Base-by-base conservation (phyloP, 2,113 vertebrate genomes). In the Crocuta crocuta region DNA sequence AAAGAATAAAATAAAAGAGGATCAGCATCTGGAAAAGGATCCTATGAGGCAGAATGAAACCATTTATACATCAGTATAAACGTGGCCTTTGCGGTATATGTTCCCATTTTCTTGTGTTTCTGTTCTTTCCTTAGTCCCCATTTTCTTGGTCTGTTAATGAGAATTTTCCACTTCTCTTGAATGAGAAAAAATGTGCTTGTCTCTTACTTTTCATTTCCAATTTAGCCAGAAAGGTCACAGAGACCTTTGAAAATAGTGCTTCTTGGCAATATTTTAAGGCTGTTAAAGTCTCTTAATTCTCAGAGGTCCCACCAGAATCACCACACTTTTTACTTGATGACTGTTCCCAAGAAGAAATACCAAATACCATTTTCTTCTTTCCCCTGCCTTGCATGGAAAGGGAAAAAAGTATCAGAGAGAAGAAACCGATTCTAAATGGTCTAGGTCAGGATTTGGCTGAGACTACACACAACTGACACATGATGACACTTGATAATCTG, bases 141-240 rank as follows among this genome's bases (percentile, higher is more conserved):
- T 95, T 98, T 92, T 61, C 39, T 89, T 92, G 15, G 15, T 71
- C 92, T 89, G 43, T 89, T 97, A 92, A 79, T 93, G 61, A 89
- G 80, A 76, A 10, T 82, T 96, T 97, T 96, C 21, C 21, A 91
- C 63, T 93, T 97, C 48, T 90, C 48, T 53, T 89, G 78, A 94
- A 96, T 82, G 48, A 92, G 74, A 87, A 90, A 98, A 96, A 90
- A 66, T 89, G 78, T 89, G 21, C 81, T 93, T 55, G 50, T 96
- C 90, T 97, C n/a, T 90, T 97, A 95, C 87, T 97, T 97, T 98
- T 97, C 91, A 95, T 84, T 96, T 97, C 78, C 74, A 96, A 92
- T 97, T 96, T 95, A 98, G 50, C 84, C 33, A 94, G 92, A 97
- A 97, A 98, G 95, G 94, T 98, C 97, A 98, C 68, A 35, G 87